Evolutionary conservation across 1,140 invertebrate genomes (phyloP).

Genomic region (Papilio glaucus): DNA sequence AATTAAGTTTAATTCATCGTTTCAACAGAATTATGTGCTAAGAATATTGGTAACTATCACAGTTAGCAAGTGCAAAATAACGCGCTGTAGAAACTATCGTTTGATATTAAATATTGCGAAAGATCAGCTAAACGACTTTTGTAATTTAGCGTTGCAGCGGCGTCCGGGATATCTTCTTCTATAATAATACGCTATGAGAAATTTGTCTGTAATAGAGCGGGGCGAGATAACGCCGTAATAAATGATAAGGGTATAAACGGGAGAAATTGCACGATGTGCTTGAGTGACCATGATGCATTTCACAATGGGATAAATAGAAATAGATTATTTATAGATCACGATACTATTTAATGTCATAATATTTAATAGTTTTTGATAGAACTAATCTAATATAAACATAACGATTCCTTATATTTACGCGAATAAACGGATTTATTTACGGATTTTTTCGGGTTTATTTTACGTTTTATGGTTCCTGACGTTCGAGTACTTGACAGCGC

Average conservation of each 20-base stretch:
- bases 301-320: background rate
- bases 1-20: no score
- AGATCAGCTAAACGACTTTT: constrained; percentile 43
- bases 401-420: no score
- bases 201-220: constrained; percentile 48
- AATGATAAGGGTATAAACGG: constrained; percentile 60
- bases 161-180: constrained; percentile 43
- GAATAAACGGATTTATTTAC: no score
- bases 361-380: no score
- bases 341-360: background rate
- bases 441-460: no score
- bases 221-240: constrained; percentile 52
- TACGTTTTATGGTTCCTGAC: no score
- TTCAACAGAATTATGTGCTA: no score
- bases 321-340: background rate
- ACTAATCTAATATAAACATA: no score
- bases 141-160: constrained; percentile 48
- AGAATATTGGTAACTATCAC: no score
- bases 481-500: no score
- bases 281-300: constrained; percentile 41
- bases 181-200: constrained; percentile 58
- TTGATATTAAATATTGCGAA: constrained; percentile 46
- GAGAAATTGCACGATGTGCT: constrained; percentile 49
- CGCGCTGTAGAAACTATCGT: constrained; percentile 1
- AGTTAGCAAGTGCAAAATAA: background rate